phyloP scores from a whole-genome alignment of 2,888 invertebrate species.

The Prionchulus punctatus region DNA sequence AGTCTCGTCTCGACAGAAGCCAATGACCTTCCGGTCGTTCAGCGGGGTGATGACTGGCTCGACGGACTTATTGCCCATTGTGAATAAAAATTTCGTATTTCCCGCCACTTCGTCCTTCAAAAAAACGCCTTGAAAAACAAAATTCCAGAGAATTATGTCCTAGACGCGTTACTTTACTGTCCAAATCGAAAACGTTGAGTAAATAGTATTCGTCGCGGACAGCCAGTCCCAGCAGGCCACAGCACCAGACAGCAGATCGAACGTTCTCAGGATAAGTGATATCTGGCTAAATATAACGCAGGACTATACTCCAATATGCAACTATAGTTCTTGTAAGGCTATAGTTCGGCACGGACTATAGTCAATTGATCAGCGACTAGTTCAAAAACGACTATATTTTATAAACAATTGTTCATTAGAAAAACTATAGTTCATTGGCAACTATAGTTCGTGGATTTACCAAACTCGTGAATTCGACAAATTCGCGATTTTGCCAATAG shows the following conservation, averaged over 20 bases:
- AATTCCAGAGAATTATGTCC: neutral
- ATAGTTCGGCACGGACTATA: too few relatives aligned
- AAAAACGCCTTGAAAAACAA: neutral
- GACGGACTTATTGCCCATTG: conserved; percentile 10
- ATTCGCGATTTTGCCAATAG: conserved; percentile 1
- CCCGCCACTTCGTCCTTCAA: neutral
- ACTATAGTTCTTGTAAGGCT: too few relatives aligned
- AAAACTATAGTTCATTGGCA: too few relatives aligned
- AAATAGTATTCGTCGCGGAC: conserved; percentile 9
- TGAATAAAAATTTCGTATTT: neutral
- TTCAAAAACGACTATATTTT: too few relatives aligned
- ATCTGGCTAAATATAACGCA: neutral
- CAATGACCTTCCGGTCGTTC: conserved; percentile 13
- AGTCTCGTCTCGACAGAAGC: conserved; percentile 13
- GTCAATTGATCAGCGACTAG: too few relatives aligned
- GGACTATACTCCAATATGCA: too few relatives aligned
- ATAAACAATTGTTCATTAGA: too few relatives aligned
- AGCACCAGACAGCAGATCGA: conserved; percentile 1
- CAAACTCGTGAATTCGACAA: neutral
- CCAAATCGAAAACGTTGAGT: neutral
- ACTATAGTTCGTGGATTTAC: neutral
- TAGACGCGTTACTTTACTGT: neutral
- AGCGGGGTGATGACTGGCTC: conserved; percentile 14
- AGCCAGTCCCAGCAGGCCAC: neutral
- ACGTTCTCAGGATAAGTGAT: conserved; percentile 4